Conservation (phyloP, 1,140 invertebrate genomes). For the Leptopilina boulardi region DNA sequence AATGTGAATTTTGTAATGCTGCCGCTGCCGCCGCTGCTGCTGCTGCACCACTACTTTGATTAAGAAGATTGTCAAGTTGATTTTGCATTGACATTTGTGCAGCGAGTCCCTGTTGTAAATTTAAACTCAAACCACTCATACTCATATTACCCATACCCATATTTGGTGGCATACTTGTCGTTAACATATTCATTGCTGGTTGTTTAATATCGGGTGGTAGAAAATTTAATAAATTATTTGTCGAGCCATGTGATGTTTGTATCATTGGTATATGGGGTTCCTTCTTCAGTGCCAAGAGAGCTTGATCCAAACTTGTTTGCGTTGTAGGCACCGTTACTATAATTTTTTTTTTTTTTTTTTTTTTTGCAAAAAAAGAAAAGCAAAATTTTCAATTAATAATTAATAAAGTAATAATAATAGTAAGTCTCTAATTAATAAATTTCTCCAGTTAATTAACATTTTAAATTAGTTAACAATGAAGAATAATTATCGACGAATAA, state of each 20-base stretch:
- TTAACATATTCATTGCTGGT: slow-evolving; percentile 65
- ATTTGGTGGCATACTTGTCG: slow-evolving; percentile 63
- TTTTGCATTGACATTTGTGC: slow-evolving; percentile 68
- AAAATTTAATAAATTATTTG: slow-evolving; percentile 65
- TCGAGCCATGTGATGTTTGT: slow-evolving; percentile 60
- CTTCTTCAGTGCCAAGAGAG: slow-evolving; percentile 65
- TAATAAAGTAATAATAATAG: neutral
- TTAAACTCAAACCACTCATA: slow-evolving; percentile 67
- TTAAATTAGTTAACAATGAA: too few species aligned
- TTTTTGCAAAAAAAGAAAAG: neutral
- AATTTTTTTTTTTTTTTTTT: too few species aligned
- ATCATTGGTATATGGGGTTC: slow-evolving; percentile 67
- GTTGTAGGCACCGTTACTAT: slow-evolving; percentile 65
- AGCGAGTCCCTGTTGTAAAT: slow-evolving; percentile 60
- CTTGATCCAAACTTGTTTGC: slow-evolving; percentile 65
- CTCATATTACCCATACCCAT: slow-evolving; percentile 66
- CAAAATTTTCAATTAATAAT: neutral
- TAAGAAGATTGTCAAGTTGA: slow-evolving; percentile 69
- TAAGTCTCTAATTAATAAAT: too few species aligned
- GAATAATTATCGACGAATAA: too few species aligned
- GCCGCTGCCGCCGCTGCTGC: too few species aligned
- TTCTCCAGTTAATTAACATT: too few species aligned
- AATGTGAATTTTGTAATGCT: slow-evolving; percentile 68
- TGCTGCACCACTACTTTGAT: slow-evolving; percentile 51
- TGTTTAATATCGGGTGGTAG: slow-evolving; percentile 69